Evolutionary conservation across 2,113 vertebrate species (phyloP).

Genomic region (Laticauda colubrina): DNA sequence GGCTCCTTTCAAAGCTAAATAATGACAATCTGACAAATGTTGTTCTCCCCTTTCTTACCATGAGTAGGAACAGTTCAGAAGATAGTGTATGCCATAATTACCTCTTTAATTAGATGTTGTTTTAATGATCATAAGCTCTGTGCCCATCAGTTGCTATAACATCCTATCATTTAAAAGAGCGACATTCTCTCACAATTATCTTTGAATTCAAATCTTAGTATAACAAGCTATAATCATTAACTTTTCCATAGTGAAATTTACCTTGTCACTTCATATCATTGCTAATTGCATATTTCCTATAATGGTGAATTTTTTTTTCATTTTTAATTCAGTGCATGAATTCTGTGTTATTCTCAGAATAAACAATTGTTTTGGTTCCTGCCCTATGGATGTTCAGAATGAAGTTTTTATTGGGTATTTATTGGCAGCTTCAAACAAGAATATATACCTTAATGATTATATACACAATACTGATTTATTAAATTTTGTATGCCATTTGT

Average conservation of each 20-base stretch:
- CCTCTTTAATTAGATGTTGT: neutral
- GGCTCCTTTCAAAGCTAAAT: neutral
- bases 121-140: constrained; percentile 8
- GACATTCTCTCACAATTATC: constrained; percentile 24
- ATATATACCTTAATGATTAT: neutral
- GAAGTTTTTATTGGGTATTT: neutral
- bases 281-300: constrained; percentile 10
- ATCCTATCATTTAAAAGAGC: constrained; percentile 30
- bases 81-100: accelerated
- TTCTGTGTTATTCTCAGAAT: neutral
- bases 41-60: neutral
- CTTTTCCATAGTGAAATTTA: constrained; percentile 4
- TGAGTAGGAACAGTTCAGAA: neutral
- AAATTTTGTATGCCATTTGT: neutral
- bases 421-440: neutral
- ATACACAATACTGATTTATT: neutral
- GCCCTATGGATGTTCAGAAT: neutral
- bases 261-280: neutral
- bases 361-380: neutral
- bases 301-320: neutral
- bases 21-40: neutral
- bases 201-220: constrained; percentile 29
- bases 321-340: neutral
- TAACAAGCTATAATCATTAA: constrained; percentile 23
- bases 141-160: neutral